Percentiles rank a stretch among this genome's conserved stretches.
Conservation (phyloP, 2,888 invertebrate genomes). For the Hyalella azteca region DNA sequence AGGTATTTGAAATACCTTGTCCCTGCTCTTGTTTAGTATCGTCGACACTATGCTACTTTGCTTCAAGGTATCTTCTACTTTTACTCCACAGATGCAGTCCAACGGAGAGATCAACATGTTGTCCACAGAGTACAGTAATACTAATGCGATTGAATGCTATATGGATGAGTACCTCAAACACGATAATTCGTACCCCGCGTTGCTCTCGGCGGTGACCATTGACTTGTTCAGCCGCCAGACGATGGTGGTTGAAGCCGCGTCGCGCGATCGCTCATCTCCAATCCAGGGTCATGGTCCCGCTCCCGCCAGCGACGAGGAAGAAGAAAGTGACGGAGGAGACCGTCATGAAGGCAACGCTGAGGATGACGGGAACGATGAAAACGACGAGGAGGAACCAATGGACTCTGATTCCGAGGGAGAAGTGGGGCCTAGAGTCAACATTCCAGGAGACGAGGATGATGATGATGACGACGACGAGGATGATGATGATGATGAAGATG, state of each 20-base stretch:
- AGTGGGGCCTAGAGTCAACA: neutral
- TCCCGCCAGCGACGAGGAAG: constrained; percentile 38
- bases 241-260: neutral
- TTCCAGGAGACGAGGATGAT: constrained; percentile 22
- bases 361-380: constrained; percentile 4
- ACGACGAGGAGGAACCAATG: neutral
- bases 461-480: constrained; percentile 25
- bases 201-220: constrained; percentile 82
- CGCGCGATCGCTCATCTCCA: neutral
- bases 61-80: too few relatives aligned
- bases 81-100: constrained; percentile 71
- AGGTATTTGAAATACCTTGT: too few relatives aligned
- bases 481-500: neutral
- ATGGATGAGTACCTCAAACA: constrained; percentile 79
- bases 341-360: neutral
- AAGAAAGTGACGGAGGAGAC: constrained; percentile 43
- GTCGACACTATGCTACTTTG: too few relatives aligned
- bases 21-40: too few relatives aligned
- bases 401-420: constrained; percentile 25
- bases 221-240: constrained; percentile 67
- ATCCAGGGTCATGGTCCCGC: constrained; percentile 4
- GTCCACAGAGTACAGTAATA: constrained; percentile 84
- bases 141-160: constrained; percentile 73
- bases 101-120: constrained; percentile 81
- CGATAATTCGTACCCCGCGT: constrained; percentile 85